Evolutionary conservation across 92 coral and sea anemone species (phyloP), one percentile per base, ranked within the genome.

Genomic region (Palythoa heliodiscus): DNA sequence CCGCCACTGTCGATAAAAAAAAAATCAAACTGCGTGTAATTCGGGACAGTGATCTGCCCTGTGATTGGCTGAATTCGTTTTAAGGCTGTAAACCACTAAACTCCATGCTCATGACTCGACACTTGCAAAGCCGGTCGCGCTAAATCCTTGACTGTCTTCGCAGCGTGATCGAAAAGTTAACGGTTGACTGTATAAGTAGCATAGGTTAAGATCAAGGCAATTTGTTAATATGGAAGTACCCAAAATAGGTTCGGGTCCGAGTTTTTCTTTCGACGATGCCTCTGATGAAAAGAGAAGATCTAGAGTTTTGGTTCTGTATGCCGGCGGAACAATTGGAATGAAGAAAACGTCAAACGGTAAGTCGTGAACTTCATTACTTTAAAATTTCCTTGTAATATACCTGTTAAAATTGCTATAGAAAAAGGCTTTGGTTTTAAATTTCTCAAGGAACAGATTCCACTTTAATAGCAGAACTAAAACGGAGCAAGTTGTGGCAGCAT

Each of bases 261-360:
- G 47, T 29, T 37, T 69, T 25, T 69, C 63, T 40, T 48, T 48
- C 43, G 72, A 48, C 37, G 74, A 80, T 80, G 72, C 9, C 23
- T 19, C 14, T 20, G 70, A 71, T 22, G 87, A 87, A 55, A 35
- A 52, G 50, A 85, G 87, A 70, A 85, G 73, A 11, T 64, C 93
- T 16, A 88, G 89, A 37, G 98, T 96, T 13, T 86, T 96, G 43
- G 98, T 96, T 37, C 86, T 96, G n/a, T 94, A 96, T 71, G 95
- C 98, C 19, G 98, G 98, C 19, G 98, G 98, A n/a, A 96, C 98
- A 50, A 91, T 96, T 47, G 98, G 98, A 43, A 96, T 96, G 98
- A 89, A 94, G 67, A 88, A 91, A 70, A 95, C 93, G 1, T 91
- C 91, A 81, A 89, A 92, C 85, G 98, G 98, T 92, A 81, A 67